Base-by-base conservation (phyloP, 2,113 vertebrate species). In the Zeus faber region DNA sequence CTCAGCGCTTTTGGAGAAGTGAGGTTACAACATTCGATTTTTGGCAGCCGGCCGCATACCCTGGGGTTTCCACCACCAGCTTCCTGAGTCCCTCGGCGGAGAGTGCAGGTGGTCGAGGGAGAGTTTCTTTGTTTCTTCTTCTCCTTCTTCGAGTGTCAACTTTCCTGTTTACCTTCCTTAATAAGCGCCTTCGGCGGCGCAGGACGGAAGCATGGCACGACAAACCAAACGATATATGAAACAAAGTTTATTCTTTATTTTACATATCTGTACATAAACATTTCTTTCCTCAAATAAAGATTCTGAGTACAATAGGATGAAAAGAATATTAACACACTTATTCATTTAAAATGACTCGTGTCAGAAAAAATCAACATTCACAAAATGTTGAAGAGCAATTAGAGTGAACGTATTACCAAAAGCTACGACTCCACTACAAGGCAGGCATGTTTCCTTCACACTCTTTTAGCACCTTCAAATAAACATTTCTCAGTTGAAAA, bases 211-310 rank as follows among this genome's bases (percentile, higher is more conserved):
- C 9, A 66, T 3, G 17, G n/a, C 55, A 53, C 70, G 16, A 13
- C 67, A 80, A 87, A 77, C 84, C 83, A 3, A 23, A 24, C 80
- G 53, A 72, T 87, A 70, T 99, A 98, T 88, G 93, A 99, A 99
- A 98, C 93, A 97, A 98, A 87, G 89, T 95, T 95, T 93, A 91
- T 91, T 91, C 86, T 88, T 98, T 96, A 97, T 98, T 97, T 98
- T 97, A 98, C 95, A 98, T 95, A 93, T 98, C 94, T 99, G 85
- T 99, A 99, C 95, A 97, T 93, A 94, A 95, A 87, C 93, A 93
- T 92, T 90, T 88, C 89, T 91, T 85, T 85, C 85, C 86, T 89
- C 85, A 92, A 91, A 93, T 90, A 92, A 89, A 93, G 88, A 89
- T 89, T 93, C 89, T 90, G 87, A 92, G 89, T 89, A 92, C 94